These are phyloP conservation scores for Octodon degus DNA, from an alignment of 2,113 vertebrate genomes.

Conservation along the genomic window DNA sequence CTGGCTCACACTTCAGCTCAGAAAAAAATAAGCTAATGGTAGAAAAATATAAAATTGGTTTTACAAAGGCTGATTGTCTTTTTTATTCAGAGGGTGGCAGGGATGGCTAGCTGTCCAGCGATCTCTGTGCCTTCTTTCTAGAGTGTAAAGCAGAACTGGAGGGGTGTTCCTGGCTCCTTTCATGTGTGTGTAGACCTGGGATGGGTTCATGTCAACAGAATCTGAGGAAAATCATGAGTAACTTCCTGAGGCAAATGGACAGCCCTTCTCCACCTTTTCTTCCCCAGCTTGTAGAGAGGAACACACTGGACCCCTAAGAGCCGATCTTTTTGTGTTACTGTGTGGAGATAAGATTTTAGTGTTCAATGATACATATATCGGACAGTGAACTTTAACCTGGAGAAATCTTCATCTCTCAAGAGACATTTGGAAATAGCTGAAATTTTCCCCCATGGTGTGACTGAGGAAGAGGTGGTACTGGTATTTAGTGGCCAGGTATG, in stretches of 20 bases:
- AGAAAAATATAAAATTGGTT: neutral
- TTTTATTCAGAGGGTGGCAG: neutral
- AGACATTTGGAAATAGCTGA: neutral
- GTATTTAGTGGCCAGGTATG: neutral
- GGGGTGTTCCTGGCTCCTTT: neutral
- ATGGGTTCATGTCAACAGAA: neutral
- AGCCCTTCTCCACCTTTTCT: neutral
- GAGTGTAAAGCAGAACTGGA: neutral
- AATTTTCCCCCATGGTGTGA: slow-evolving; percentile 18
- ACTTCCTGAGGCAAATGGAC: neutral
- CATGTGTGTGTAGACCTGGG: neutral
- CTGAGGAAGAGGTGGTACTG: neutral
- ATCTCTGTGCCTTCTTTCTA: neutral
- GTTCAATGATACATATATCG: neutral
- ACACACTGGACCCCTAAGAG: neutral
- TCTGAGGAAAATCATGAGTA: neutral
- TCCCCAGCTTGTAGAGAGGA: neutral
- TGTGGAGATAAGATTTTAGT: neutral
- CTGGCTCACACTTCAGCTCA: neutral
- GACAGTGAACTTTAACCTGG: neutral
- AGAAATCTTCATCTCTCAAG: neutral
- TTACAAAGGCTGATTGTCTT: neutral
- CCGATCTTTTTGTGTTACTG: neutral
- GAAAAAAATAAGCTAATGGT: neutral
- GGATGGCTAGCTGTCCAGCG: neutral